A percentile compares a stretch with the other conserved stretches of the same genome.
These are phyloP conservation scores for Archips crataeganus DNA, from an alignment of 2,888 invertebrate genomes.

Conservation along the genomic window DNA sequence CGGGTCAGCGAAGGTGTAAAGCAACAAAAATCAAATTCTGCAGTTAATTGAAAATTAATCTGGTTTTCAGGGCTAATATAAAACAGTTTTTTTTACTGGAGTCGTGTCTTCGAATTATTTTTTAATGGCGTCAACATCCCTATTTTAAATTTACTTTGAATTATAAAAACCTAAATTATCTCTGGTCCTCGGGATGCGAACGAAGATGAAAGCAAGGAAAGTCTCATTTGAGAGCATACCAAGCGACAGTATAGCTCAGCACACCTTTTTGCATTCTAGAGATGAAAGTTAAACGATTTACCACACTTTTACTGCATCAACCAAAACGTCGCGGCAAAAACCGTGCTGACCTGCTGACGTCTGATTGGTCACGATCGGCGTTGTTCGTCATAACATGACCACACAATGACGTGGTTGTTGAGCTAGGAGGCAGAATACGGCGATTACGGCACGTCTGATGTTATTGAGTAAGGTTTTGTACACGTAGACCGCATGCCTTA, in stretches of 20 bases:
- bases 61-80: too few relatives aligned
- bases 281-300: conserved; percentile 38
- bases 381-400: neutral
- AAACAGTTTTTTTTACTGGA: too few relatives aligned
- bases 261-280: neutral
- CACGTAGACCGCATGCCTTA: too few relatives aligned
- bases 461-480: neutral
- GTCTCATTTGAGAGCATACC: neutral
- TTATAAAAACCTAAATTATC: too few relatives aligned
- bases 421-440: neutral
- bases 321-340: conserved; percentile 4
- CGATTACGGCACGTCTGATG: neutral
- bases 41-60: too few relatives aligned
- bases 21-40: too few relatives aligned
- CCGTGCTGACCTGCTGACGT: neutral
- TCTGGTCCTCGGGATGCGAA: too few relatives aligned
- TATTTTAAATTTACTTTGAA: too few relatives aligned
- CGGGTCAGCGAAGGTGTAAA: too few relatives aligned
- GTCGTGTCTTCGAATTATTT: too few relatives aligned
- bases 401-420: neutral
- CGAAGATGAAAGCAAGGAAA: too few relatives aligned
- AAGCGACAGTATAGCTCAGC: neutral
- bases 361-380: conserved; percentile 23
- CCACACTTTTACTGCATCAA: conserved; percentile 37
- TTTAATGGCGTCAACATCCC: too few relatives aligned